These are phyloP conservation scores for Montipora foliosa DNA, from an alignment of 64 coral and sea anemone genomes.

Conservation along the genomic window DNA sequence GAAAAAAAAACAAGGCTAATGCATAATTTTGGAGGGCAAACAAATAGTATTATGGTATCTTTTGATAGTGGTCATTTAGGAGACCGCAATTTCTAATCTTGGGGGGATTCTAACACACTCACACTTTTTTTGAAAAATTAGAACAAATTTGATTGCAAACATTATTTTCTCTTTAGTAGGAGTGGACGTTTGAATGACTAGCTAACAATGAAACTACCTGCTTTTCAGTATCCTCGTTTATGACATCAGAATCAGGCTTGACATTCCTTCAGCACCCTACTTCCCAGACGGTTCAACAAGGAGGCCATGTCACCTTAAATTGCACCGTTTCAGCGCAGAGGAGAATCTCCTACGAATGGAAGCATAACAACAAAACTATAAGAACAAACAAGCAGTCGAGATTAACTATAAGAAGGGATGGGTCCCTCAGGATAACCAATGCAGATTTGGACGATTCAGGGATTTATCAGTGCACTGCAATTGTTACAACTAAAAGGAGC, in stretches of 20 bases:
- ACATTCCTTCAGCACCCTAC: neutral
- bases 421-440: conserved; percentile 1
- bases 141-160: no score
- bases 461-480: neutral
- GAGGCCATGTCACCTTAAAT: neutral
- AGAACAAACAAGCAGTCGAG: conserved; percentile 12
- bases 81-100: no score
- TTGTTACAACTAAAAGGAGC: neutral
- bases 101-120: no score
- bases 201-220: neutral
- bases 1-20: no score
- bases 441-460: conserved; percentile 26
- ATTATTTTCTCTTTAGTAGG: no score
- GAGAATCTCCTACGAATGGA: conserved; percentile 4
- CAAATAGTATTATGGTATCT: no score
- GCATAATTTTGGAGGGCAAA: no score
- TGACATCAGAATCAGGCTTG: neutral
- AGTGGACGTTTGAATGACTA: neutral
- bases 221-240: conserved; percentile 12
- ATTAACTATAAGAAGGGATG: conserved; percentile 6
- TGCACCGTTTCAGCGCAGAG: neutral
- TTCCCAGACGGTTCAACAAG: neutral
- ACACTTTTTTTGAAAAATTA: no score
- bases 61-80: no score
- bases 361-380: conserved; percentile 18